phyloP scores from a whole-genome alignment of 2,888 invertebrate genomes.

The Ethmia dodecea region DNA sequence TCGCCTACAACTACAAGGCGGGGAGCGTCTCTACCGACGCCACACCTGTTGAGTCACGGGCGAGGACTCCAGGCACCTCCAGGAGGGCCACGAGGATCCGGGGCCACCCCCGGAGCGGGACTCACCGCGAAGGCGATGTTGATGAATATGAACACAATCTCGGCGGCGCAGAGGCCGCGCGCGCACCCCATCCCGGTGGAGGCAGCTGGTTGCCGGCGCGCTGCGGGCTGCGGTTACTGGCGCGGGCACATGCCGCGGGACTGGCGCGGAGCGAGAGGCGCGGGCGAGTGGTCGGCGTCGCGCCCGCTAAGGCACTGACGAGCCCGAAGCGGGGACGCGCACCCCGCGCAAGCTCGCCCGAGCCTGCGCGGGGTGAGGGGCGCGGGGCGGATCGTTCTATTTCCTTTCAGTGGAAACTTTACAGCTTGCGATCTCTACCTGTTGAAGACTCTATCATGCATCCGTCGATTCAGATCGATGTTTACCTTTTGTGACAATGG shows the following conservation, averaged over 20 bases:
- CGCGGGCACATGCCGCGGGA: neutral
- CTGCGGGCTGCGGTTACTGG: constrained; percentile 4
- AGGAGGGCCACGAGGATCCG: no score
- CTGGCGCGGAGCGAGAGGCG: constrained; percentile 9
- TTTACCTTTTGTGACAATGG: no score
- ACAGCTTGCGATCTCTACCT: no score
- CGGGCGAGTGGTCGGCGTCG: constrained; percentile 26
- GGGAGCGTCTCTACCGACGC: no score
- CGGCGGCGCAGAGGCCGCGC: constrained; percentile 52
- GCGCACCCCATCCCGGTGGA: constrained; percentile 28
- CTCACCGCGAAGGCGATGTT: constrained; percentile 69
- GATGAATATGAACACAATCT: constrained; percentile 68
- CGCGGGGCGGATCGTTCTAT: no score
- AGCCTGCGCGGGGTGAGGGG: neutral
- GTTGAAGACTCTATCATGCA: no score
- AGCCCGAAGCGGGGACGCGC: constrained; percentile 15
- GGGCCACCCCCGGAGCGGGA: constrained; percentile 11
- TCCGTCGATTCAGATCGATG: no score
- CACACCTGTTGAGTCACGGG: no score
- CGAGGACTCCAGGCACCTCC: no score
- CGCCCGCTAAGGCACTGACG: constrained; percentile 60
- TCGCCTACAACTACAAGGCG: no score
- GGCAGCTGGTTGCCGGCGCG: constrained; percentile 6
- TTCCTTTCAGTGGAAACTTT: no score
- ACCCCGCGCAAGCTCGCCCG: constrained; percentile 13